Conservation (phyloP, 2,888 invertebrate genomes). For the Torymus texanus region DNA sequence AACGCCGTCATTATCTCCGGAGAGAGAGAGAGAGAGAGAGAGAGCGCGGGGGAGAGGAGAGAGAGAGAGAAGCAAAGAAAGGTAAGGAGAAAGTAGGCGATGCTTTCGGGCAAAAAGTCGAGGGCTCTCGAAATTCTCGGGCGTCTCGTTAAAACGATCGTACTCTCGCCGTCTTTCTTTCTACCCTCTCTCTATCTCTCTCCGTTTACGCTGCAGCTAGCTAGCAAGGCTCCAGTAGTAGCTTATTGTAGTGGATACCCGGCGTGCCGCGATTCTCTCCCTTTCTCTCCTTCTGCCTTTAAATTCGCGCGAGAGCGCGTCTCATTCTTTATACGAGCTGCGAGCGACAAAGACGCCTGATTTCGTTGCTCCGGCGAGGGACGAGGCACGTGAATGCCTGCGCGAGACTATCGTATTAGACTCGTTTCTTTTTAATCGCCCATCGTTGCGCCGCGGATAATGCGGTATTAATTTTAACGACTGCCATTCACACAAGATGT, state of each 20-base stretch:
- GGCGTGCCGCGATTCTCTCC: not conserved
- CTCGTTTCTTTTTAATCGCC: too few species aligned
- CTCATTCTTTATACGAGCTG: not conserved
- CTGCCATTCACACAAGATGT: too few species aligned
- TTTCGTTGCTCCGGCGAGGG: too few species aligned
- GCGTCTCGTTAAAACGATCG: constrained; percentile 55
- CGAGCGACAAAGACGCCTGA: not conserved
- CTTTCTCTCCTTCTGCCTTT: not conserved
- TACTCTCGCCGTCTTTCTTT: not conserved
- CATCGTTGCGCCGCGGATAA: too few species aligned
- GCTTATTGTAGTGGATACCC: constrained; percentile 25
- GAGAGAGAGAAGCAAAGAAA: not conserved
- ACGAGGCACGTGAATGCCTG: too few species aligned
- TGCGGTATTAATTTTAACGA: too few species aligned
- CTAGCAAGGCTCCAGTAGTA: not conserved
- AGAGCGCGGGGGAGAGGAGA: not conserved
- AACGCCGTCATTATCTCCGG: constrained; percentile 55
- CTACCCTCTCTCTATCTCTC: not conserved
- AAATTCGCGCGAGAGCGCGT: too few species aligned
- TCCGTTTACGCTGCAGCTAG: not conserved
- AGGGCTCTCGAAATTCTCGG: constrained; percentile 51
- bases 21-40: not conserved
- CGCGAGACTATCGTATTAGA: too few species aligned
- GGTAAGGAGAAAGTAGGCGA: constrained; percentile 38
- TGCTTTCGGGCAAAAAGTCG: constrained; percentile 43